phyloP scores from a whole-genome alignment of 2,113 vertebrate species.

The Semnornis frantzii region DNA sequence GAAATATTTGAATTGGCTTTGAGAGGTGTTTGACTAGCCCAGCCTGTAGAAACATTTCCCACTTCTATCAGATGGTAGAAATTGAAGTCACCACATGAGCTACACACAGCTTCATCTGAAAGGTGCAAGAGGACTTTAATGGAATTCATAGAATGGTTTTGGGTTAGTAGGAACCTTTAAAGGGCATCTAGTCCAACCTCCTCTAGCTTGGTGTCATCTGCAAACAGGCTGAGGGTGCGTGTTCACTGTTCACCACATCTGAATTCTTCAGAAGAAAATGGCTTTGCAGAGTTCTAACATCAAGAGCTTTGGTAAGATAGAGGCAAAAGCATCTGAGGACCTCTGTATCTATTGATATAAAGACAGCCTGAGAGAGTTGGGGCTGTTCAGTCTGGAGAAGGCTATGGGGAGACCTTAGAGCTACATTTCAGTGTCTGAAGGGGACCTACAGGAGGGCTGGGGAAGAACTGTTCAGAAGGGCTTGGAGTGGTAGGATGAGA shows the following conservation, averaged over 20 bases:
- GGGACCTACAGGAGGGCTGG: too few species aligned
- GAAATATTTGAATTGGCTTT: not conserved
- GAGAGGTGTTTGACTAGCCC: not conserved
- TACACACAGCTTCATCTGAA: not conserved
- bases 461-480: too few species aligned
- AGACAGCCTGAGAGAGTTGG: too few species aligned
- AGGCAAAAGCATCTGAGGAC: not conserved
- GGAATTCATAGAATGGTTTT: not conserved
- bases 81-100: not conserved
- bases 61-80: not conserved
- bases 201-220: not conserved
- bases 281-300: not conserved
- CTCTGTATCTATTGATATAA: not conserved
- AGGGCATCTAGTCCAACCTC: not conserved
- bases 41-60: not conserved
- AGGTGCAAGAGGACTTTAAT: not conserved
- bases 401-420: too few species aligned
- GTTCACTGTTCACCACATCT: not conserved
- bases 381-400: too few species aligned
- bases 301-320: not conserved
- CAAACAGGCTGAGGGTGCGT: not conserved
- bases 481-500: too few species aligned
- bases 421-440: too few species aligned
- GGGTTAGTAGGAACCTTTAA: not conserved
- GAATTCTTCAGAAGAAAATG: not conserved